These are phyloP conservation scores for Girardinichthys multiradiatus DNA, from an alignment of 2,113 vertebrate species.

Conservation along the genomic window DNA sequence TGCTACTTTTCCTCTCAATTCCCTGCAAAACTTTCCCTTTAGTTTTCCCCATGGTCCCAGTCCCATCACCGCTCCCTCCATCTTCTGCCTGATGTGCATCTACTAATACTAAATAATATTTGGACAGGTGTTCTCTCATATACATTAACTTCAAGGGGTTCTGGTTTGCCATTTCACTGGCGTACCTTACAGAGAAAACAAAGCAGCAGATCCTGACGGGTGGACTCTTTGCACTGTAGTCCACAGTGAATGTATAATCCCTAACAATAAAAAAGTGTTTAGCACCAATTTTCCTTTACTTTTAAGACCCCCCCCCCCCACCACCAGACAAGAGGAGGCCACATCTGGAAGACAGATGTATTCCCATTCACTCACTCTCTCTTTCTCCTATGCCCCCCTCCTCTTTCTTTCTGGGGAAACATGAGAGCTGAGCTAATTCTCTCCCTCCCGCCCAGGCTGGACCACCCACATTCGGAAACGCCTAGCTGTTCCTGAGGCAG, in stretches of 20 bases:
- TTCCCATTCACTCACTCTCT: slow-evolving; percentile 63
- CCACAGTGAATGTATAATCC: slow-evolving; percentile 70
- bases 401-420: slow-evolving; percentile 66
- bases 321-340: slow-evolving; percentile 76
- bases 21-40: slow-evolving; percentile 39
- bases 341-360: slow-evolving; percentile 86
- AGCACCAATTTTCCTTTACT: slow-evolving; percentile 82
- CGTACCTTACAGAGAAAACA: slow-evolving; percentile 34
- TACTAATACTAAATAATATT: slow-evolving; percentile 77
- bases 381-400: slow-evolving; percentile 53
- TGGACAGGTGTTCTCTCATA: slow-evolving; percentile 82
- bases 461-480: slow-evolving; percentile 85
- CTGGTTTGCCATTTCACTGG: slow-evolving; percentile 47
- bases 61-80: slow-evolving; percentile 38
- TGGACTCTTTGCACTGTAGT: slow-evolving; percentile 22
- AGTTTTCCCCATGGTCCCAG: slow-evolving; percentile 42
- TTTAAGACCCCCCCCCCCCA: slow-evolving; percentile 53
- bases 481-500: slow-evolving; percentile 75
- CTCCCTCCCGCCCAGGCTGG: slow-evolving; percentile 64
- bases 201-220: slow-evolving; percentile 37
- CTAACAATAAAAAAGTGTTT: slow-evolving; percentile 83
- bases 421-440: slow-evolving; percentile 76
- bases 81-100: slow-evolving; percentile 56
- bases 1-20: slow-evolving; percentile 9
- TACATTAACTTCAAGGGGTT: slow-evolving; percentile 58